phyloP scores from a whole-genome alignment of 2,888 invertebrate species.

The Mamestra brassicae region DNA sequence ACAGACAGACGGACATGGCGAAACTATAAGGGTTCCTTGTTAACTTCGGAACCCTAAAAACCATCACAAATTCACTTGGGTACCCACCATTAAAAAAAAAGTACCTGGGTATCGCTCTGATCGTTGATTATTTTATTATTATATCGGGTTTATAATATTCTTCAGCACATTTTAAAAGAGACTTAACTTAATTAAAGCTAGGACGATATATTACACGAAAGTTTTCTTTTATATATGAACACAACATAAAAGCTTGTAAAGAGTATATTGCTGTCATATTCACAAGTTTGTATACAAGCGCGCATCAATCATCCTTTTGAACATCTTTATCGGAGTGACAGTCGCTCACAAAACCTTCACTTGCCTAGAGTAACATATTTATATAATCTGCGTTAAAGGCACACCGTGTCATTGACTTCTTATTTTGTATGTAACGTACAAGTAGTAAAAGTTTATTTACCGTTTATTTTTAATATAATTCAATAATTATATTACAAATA shows the following conservation, averaged over 20 bases:
- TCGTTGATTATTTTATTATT: too few species aligned
- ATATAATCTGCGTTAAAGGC: background rate
- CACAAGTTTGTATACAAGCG: conserved; percentile 33
- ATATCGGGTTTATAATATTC: too few species aligned
- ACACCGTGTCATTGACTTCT: conserved; percentile 51
- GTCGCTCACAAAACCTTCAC: conserved; percentile 47
- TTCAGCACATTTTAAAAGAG: background rate
- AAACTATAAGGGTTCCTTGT: too few species aligned
- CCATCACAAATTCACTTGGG: too few species aligned
- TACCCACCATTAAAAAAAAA: too few species aligned
- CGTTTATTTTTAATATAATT: too few species aligned
- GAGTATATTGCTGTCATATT: conserved; percentile 21
- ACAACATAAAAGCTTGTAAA: conserved; percentile 24
- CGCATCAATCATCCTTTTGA: conserved; percentile 67
- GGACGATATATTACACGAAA: background rate
- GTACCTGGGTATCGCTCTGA: too few species aligned
- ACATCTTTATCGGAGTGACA: conserved; percentile 43
- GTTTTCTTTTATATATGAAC: conserved; percentile 9
- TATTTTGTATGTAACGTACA: too few species aligned
- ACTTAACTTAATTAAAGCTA: background rate
- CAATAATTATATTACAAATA: too few species aligned
- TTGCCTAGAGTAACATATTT: conserved; percentile 16
- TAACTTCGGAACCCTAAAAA: too few species aligned
- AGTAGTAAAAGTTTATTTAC: too few species aligned
- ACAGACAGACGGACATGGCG: too few species aligned